A percentile compares a stretch with the other conserved stretches of the same genome.
These are phyloP conservation scores for Lepus europaeus DNA, from an alignment of 2,113 vertebrate species.

Conservation along the genomic window DNA sequence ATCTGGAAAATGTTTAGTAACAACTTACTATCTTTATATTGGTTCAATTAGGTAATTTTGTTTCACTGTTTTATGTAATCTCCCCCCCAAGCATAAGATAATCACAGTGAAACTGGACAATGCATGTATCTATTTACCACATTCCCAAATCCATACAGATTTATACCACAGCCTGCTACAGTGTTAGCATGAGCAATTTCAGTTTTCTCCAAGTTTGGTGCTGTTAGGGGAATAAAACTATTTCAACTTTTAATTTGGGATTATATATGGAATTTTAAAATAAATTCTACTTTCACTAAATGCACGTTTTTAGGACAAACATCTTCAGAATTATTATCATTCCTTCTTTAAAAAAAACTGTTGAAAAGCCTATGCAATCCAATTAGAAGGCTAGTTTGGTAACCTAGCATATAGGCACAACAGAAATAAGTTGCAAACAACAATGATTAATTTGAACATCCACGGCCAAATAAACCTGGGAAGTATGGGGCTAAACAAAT, in stretches of 20 bases:
- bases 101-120: background rate
- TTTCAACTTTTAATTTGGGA: background rate
- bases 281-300: background rate
- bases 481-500: background rate
- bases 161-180: background rate
- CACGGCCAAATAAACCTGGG: constrained; percentile 22
- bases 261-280: background rate
- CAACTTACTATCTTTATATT: background rate
- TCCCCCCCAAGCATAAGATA: background rate
- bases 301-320: background rate
- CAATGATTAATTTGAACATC: background rate
- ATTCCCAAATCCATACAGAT: background rate
- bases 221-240: constrained; percentile 12
- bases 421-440: too few relatives aligned
- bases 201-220: background rate
- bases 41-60: background rate
- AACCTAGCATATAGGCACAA: too few relatives aligned
- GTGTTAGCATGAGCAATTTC: background rate
- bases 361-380: too few relatives aligned
- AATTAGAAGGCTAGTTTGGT: too few relatives aligned
- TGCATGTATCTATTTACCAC: background rate
- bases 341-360: background rate
- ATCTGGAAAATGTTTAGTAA: background rate
- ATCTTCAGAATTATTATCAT: background rate
- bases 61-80: background rate